These are phyloP conservation scores for rabbit (Oryctolagus cuniculus) DNA, from an alignment of 2,113 vertebrate genomes.

Conservation along the genomic window mOryCun1.1 NC_091432.1:179133001-179133500, in stretches of 20 bases:
- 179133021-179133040: neutral
- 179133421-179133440: constrained; percentile 75
- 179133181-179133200: neutral
- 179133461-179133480: constrained; percentile 71
- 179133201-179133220: neutral
- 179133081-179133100: neutral
- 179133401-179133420: constrained; percentile 76
- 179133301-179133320: constrained; percentile 72
- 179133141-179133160: neutral
- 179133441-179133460: constrained; percentile 77
- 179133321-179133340: constrained; percentile 65
- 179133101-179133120: neutral
- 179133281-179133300: constrained; percentile 66
- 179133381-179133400: constrained; percentile 73
- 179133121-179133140: neutral
- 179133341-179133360: constrained; percentile 77
- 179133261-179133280: constrained; percentile 14
- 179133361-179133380: constrained; percentile 76
- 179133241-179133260: neutral
- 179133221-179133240: constrained; percentile 37
- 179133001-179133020: neutral
- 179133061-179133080: neutral
- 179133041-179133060: neutral
- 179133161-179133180: neutral
- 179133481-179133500: constrained; percentile 73